These are phyloP conservation scores for Minunthozetes semirufus DNA, from an alignment of 2,888 invertebrate genomes.

Conservation along the genomic window DNA sequence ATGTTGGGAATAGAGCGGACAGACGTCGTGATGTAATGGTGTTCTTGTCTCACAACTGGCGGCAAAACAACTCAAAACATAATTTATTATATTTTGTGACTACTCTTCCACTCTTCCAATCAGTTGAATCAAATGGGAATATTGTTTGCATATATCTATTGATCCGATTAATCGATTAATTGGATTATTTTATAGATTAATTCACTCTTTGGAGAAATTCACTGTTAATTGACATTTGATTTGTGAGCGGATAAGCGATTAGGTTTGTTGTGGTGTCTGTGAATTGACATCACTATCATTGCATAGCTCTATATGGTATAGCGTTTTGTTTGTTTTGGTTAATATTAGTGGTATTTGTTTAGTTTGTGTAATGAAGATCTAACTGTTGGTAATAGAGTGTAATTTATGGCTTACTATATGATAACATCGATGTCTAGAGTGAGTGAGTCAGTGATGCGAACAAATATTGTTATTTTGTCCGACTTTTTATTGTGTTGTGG, in stretches of 20 bases:
- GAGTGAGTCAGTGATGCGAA: background rate
- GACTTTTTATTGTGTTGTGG: background rate
- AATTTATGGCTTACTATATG: slow-evolving; percentile 1
- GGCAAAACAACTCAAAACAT: background rate
- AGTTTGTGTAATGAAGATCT: background rate
- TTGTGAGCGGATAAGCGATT: too few relatives aligned
- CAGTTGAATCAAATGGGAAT: too few relatives aligned
- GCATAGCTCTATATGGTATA: too few relatives aligned
- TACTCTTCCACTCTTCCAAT: too few relatives aligned
- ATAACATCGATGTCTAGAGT: background rate
- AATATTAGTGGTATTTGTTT: slow-evolving; percentile 2
- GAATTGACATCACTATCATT: too few relatives aligned
- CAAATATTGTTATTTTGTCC: background rate
- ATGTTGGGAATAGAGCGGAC: background rate
- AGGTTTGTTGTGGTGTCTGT: too few relatives aligned
- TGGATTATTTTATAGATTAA: too few relatives aligned
- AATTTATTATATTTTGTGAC: too few relatives aligned
- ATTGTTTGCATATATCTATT: too few relatives aligned
- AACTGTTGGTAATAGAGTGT: background rate
- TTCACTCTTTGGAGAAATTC: too few relatives aligned
- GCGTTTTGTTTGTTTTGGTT: background rate
- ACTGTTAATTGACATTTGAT: too few relatives aligned
- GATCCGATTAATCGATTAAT: too few relatives aligned
- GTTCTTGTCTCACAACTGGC: slow-evolving; percentile 7
- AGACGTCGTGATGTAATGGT: background rate